These are phyloP conservation scores for Antheraea pernyi DNA, from an alignment of 1,140 invertebrate genomes.

Conservation along the genomic window DNA sequence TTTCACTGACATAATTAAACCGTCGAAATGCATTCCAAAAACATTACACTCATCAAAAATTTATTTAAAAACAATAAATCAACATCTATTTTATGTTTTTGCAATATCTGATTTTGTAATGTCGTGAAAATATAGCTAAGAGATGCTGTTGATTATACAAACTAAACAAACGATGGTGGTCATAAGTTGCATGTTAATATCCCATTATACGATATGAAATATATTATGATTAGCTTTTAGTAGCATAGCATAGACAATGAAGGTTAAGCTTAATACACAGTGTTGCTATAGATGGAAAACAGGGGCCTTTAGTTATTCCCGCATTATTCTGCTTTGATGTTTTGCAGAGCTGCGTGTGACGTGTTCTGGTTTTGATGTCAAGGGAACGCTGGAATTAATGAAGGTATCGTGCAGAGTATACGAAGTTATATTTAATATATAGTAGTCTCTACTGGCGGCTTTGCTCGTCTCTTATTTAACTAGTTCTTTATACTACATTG, in stretches of 20 bases:
- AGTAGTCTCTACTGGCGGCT: not conserved
- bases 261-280: not conserved
- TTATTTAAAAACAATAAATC: too few relatives aligned
- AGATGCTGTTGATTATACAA: too few relatives aligned
- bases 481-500: too few relatives aligned
- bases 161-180: too few relatives aligned
- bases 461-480: not conserved
- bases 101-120: too few relatives aligned
- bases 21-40: too few relatives aligned
- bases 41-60: too few relatives aligned
- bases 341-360: not conserved
- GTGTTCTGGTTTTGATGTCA: slow-evolving; percentile 4
- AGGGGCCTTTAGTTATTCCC: not conserved
- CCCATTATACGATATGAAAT: too few relatives aligned
- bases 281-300: not conserved
- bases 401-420: not conserved
- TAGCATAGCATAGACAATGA: not conserved
- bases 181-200: too few relatives aligned
- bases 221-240: not conserved
- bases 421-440: not conserved
- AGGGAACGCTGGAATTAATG: not conserved
- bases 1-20: too few relatives aligned
- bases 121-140: too few relatives aligned
- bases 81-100: too few relatives aligned
- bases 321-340: slow-evolving; percentile 1